Evolutionary conservation across 1,140 invertebrate species (phyloP).

Genomic region (Aphaenogaster ashmeadi): DNA sequence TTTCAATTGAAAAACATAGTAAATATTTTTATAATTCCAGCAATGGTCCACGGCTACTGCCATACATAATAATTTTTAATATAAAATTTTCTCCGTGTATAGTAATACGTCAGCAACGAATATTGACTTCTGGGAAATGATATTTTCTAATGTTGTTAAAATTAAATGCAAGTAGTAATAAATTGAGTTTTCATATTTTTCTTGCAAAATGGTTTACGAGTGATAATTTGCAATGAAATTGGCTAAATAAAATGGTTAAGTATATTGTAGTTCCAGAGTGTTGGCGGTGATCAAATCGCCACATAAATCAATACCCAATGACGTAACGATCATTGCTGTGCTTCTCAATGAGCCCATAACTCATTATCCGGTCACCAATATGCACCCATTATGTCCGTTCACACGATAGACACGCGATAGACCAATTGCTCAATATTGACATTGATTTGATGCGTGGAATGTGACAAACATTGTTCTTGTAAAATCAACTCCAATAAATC

Average conservation of each 20-base stretch:
- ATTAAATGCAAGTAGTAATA: neutral
- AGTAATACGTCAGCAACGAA: neutral
- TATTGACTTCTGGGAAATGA: neutral
- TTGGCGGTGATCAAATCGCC: neutral
- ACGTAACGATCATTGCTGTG: constrained; percentile 33
- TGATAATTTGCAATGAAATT: neutral
- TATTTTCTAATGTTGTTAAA: neutral
- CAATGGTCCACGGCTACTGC: too few relatives aligned
- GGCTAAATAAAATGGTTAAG: neutral
- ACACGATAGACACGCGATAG: constrained; percentile 19
- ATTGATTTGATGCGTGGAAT: constrained; percentile 39
- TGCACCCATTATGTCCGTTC: constrained; percentile 24
- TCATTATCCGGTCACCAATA: constrained; percentile 53
- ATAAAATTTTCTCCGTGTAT: too few relatives aligned
- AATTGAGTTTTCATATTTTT: neutral
- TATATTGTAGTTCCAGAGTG: neutral
- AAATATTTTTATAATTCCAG: too few relatives aligned
- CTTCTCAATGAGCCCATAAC: constrained; percentile 45
- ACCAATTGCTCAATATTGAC: constrained; percentile 47
- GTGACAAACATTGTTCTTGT: constrained; percentile 20
- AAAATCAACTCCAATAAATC: neutral
- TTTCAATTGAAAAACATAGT: too few relatives aligned
- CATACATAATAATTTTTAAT: too few relatives aligned
- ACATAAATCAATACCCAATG: constrained; percentile 10
- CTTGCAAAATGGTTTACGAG: neutral